Evolutionary conservation across 2,113 vertebrate species (phyloP).

Genomic region (Chelonoidis abingdonii): DNA sequence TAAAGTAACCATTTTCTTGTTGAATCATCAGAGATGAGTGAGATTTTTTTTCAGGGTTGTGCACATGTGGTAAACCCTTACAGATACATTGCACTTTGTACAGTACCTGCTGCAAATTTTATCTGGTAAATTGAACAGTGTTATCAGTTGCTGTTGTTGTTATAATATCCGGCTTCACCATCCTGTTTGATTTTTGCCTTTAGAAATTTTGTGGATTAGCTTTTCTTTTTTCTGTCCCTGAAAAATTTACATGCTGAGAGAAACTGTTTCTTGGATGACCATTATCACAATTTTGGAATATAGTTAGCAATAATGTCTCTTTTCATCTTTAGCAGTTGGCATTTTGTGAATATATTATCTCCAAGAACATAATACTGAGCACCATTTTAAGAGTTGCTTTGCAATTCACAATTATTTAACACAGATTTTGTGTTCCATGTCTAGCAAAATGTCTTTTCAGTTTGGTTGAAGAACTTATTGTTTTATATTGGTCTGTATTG

Average conservation of each 20-base stretch:
- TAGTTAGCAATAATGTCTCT: background rate
- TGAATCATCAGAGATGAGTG: background rate
- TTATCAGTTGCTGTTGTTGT: background rate
- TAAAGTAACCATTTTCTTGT: background rate
- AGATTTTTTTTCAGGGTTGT: background rate
- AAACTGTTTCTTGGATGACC: rapidly evolving
- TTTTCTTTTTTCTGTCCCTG: rapidly evolving
- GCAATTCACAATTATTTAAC: background rate
- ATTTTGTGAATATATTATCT: background rate
- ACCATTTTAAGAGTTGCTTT: background rate
- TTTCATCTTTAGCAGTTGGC: background rate
- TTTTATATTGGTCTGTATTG: background rate
- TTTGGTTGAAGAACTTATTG: background rate
- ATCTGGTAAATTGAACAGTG: background rate
- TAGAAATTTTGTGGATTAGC: background rate
- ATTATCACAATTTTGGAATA: rapidly evolving
- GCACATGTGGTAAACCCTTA: background rate
- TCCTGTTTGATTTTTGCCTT: background rate
- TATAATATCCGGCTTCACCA: background rate
- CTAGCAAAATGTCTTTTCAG: rapidly evolving
- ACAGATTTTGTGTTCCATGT: rapidly evolving
- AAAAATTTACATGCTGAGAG: background rate
- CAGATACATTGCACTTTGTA: background rate
- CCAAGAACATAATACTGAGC: background rate
- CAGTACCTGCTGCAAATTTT: background rate